A percentile compares a stretch with the other conserved stretches of the same genome.
These are phyloP conservation scores for Alligator mississippiensis DNA, from an alignment of 2,113 vertebrate species.

Conservation along the genomic window DNA sequence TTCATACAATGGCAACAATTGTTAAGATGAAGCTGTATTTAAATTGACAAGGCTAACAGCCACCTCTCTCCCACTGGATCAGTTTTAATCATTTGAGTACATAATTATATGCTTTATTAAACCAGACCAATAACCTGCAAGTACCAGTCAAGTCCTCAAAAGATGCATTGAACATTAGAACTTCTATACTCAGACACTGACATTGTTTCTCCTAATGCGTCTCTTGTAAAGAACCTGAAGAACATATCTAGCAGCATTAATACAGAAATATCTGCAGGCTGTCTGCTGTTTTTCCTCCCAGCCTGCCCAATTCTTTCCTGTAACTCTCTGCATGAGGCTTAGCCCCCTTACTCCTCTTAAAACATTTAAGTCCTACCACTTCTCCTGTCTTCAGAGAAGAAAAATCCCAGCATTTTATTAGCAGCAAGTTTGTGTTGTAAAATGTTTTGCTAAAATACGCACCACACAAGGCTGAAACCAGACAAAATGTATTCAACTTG, in stretches of 20 bases:
- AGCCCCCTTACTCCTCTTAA: neutral
- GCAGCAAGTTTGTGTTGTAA: neutral
- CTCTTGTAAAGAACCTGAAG: neutral
- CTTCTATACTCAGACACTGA: neutral
- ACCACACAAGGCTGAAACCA: neutral
- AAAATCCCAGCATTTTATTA: neutral
- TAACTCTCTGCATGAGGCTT: neutral
- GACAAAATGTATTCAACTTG: neutral
- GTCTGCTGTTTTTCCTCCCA: neutral
- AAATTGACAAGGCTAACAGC: neutral
- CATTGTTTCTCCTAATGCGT: neutral
- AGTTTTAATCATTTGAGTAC: conserved; percentile 23
- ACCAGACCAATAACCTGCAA: neutral
- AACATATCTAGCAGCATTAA: neutral
- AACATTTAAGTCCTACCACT: neutral
- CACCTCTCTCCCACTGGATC: neutral
- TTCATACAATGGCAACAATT: neutral
- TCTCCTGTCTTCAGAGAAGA: neutral
- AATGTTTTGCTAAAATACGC: neutral
- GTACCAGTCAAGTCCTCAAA: neutral
- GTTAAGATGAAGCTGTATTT: accelerated
- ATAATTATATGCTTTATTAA: neutral
- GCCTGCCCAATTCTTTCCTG: neutral
- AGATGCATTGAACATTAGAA: neutral
- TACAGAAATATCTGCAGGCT: neutral